Evolutionary conservation across 1,140 invertebrate species (phyloP), one percentile per base, ranked within the genome.

Genomic region (Theocolax elegans): DNA sequence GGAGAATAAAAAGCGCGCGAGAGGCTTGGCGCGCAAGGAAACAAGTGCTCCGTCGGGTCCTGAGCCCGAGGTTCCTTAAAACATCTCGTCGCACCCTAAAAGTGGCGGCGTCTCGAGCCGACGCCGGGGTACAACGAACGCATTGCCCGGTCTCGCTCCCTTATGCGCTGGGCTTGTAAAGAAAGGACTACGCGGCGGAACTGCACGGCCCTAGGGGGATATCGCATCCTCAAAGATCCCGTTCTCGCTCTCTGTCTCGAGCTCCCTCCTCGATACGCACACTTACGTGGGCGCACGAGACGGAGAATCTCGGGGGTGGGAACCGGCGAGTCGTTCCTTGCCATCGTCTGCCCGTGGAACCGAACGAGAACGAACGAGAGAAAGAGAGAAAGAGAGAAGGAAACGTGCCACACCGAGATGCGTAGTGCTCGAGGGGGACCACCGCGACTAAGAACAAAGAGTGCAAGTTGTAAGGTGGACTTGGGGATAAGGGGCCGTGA

Each of bases 381-480:
- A 49, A 6, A 21, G n/a, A 25, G 48, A 23, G 48, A 10, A 23
- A n/a, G 6, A 8, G 17, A 46, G 42, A 46, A 46, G 17, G 17
- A n/a, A n/a, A n/a, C n/a, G n/a, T n/a, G n/a, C n/a, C n/a, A n/a
- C n/a, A n/a, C n/a, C 42, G 42, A 4, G 42, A 4, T 3, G n/a
- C 6, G 10, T 35, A 10, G 31, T 6, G 31, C 10, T 35, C 4
- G 10, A 35, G 6, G 67, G 72, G 75, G 75, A 71, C 9, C 23
- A 38, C 44, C 75, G 75, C 73, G 66, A 58, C 74, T 75, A 75
- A 73, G 75, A 79, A 78, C 74, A 80, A 80, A 76, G 76, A 77
- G 70, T 76, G 75, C 74, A 79, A 75, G 75, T 27, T 76, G 75
- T 76, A 79, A 77, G 78, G 78, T 78, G 77, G 76, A 76, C 72